Percentiles rank a stretch among this genome's conserved stretches.
These are phyloP conservation scores for Tetragonula clypearis DNA, from an alignment of 1,140 invertebrate species.

Conservation along the genomic window DNA sequence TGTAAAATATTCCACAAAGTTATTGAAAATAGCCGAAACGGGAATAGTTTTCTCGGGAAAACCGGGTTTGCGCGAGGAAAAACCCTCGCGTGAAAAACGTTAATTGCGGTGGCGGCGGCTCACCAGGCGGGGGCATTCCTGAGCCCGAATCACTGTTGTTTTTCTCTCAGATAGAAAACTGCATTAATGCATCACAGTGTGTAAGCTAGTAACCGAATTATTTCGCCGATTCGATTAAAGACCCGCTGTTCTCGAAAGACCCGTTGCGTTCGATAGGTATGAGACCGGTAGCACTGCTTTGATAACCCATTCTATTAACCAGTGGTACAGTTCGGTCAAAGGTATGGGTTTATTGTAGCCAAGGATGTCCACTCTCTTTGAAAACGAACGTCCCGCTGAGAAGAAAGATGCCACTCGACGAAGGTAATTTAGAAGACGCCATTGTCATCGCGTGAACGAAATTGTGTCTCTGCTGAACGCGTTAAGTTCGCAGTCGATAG, in stretches of 20 bases:
- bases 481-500: background rate
- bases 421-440: background rate
- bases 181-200: conserved; percentile 53
- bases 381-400: background rate
- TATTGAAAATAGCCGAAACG: background rate
- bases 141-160: conserved; percentile 19
- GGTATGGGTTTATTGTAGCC: background rate
- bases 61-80: background rate
- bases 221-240: conserved; percentile 49
- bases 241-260: conserved; percentile 5
- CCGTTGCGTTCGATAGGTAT: conserved; percentile 40
- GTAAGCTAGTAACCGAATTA: conserved; percentile 45
- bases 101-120: background rate
- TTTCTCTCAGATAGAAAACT: conserved; percentile 49
- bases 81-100: background rate
- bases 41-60: background rate
- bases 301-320: conserved; percentile 40
- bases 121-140: background rate
- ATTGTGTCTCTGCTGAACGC: background rate
- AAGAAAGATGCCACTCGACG: background rate
- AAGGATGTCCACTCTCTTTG: conserved; percentile 21
- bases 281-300: conserved; percentile 48
- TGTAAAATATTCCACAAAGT: background rate
- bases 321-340: conserved; percentile 20
- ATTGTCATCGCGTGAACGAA: background rate